Evolutionary conservation across 2,113 vertebrate species (phyloP), one percentile per base, ranked within the genome.

Genomic region (Muntiacus muntjak): DNA sequence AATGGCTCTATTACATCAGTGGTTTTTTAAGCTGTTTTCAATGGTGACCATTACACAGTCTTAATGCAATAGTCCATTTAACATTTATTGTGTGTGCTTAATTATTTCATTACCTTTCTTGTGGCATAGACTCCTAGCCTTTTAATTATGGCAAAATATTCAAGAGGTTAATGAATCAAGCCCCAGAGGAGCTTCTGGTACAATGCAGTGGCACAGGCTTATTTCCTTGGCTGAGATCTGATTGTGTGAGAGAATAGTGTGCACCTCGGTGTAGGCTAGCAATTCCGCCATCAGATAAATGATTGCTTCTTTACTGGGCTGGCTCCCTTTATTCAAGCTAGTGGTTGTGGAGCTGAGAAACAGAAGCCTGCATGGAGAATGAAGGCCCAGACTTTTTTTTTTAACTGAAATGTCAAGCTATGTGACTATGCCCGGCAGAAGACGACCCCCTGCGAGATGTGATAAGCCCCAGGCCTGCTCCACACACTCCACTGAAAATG

Each of bases 361-460:
- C 97, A 97, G 97, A 97, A 92, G 92, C 82, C 96, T 89, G 97
- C 76, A 67, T 82, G 82, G 88, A 89, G 95, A 71, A 71, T 50
- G 82, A 96, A 86, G 86, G 95, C 88, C 96, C 52, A 81, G 94
- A 25, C 4, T 94, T 93, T 95, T 96, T 84, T 91, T 85, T 88
- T 93, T 71, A 30, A 87, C 96, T 96, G 83, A 98, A 97, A 98
- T 97, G 97, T 98, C 98, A 98, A 97, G 94, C 95, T 97, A 96
- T 97, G 98, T 97, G 98, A 95, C 96, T 92, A 64, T 97, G 85
- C 82, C 76, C 2, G 0, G 95, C 97, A 88, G 95, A 96, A 96
- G 97, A 97, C 85, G 81, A 90, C 95, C 97, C 96, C 97, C 97
- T 94, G 95, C 2, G 45, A 96, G 97, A 97, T 67, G 94, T 90